phyloP scores from a whole-genome alignment of 2,797 vertebrate genomes.

The Delichon dasypus region DNA sequence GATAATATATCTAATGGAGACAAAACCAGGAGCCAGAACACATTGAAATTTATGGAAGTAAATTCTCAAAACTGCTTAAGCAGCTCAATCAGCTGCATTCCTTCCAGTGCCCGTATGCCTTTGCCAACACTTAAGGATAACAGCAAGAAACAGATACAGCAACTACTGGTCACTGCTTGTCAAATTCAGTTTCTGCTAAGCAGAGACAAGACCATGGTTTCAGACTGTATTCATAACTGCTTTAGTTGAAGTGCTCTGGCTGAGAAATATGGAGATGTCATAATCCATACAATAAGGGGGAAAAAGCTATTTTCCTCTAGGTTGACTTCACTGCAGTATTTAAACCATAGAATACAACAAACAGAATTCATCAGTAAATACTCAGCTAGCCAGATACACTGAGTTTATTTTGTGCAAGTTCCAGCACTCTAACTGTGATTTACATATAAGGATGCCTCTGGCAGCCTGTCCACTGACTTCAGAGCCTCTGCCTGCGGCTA shows the following conservation, averaged over 20 bases:
- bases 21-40: constrained; percentile 28
- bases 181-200: neutral
- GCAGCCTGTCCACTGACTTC: neutral
- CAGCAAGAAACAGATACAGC: neutral
- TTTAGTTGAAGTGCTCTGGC: neutral
- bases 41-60: neutral
- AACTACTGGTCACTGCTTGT: neutral
- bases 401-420: constrained; percentile 3
- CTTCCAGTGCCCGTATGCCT: neutral
- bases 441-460: neutral
- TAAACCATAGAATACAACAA: neutral
- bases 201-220: neutral
- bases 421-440: neutral
- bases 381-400: neutral
- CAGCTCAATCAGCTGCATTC: neutral
- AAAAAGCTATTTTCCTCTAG: neutral
- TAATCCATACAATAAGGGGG: accelerated
- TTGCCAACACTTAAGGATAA: neutral
- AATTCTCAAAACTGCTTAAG: constrained; percentile 24
- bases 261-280: neutral
- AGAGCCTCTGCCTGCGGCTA: neutral
- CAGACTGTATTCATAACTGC: neutral
- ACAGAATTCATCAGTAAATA: constrained; percentile 5
- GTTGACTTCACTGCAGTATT: neutral
- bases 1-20: neutral